Evolutionary conservation across 2,797 vertebrate species (phyloP).

Genomic region (Mormyrops attenuatus): DNA sequence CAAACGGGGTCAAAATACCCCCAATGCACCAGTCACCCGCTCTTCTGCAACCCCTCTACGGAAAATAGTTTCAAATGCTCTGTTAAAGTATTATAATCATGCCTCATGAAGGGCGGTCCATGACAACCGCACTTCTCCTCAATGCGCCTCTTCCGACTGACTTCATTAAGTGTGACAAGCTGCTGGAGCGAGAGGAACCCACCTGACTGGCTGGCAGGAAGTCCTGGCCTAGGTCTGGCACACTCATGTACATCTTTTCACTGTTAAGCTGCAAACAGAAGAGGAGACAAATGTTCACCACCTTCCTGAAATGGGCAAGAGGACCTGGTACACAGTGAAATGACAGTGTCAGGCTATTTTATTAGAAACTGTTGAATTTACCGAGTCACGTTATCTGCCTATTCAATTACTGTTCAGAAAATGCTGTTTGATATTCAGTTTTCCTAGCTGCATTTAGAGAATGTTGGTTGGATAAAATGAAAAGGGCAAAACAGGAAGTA

Average conservation of each 20-base stretch:
- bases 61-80: background rate
- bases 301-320: background rate
- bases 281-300: slow-evolving; percentile 36
- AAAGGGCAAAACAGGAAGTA: background rate
- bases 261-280: slow-evolving; percentile 85
- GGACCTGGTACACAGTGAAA: no score
- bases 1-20: background rate
- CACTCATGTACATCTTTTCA: slow-evolving; percentile 92
- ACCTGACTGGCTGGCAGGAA: slow-evolving; percentile 92
- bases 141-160: background rate
- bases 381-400: background rate
- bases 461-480: background rate
- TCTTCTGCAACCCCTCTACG: background rate
- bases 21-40: background rate
- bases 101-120: background rate
- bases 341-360: background rate
- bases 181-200: slow-evolving; percentile 78
- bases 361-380: background rate
- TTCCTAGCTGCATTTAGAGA: background rate
- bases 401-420: background rate
- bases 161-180: slow-evolving; percentile 79
- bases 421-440: background rate
- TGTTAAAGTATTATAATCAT: background rate
- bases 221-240: slow-evolving; percentile 87
- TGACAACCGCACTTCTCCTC: background rate